Base-by-base conservation (phyloP, 1,140 invertebrate species). In the Atta cephalotes region DNA sequence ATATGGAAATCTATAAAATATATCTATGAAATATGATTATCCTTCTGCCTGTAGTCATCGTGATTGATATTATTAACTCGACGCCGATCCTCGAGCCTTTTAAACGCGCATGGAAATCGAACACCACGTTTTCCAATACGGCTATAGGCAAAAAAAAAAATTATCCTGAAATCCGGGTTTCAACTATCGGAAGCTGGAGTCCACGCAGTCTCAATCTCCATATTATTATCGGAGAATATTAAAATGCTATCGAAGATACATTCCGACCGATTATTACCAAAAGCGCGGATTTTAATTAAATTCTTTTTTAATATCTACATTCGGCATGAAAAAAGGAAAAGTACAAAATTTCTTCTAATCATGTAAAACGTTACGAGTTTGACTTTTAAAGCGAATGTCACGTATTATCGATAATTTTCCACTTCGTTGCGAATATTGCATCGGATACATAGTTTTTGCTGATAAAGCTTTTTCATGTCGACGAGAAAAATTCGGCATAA, bases 181-280 rank as follows among this genome's bases (percentile, higher is more conserved):
- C 18, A 84, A 39, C 60, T 76, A 84, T 84, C 39, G 80, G 80
- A 72, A 74, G 39, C 70, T 74, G 68, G 14, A 76, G 39, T n/a
- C 35, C 28, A 16, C 49, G 28, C 78, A 45, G 58, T 68, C 39
- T 49, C 70, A 31, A 76, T 84, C 70, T 62, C 56, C 28, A 62
- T 62, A 74, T 84, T 84, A 84, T 74, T 76, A 74, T 84, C 80
- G 80, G 56, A 60, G 70, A 62, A 84, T 84, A 84, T 76, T 84
- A 84, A 84, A 84, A 84, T 84, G 80, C 68, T 84, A 84, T 84
- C 71, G 80, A 84, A 51, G 70, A 84, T 84, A 84, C 56, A 70
- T 74, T 74, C 39, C 39, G 70, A 51, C n/a, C 70, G 68, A 84
- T 84, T 84, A 84, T 76, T 62, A 63, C 31, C 25, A 28, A 58